Evolutionary conservation across 2,888 invertebrate genomes (phyloP), one percentile per base, ranked within the genome.

Genomic region (Antheraea yamamai): DNA sequence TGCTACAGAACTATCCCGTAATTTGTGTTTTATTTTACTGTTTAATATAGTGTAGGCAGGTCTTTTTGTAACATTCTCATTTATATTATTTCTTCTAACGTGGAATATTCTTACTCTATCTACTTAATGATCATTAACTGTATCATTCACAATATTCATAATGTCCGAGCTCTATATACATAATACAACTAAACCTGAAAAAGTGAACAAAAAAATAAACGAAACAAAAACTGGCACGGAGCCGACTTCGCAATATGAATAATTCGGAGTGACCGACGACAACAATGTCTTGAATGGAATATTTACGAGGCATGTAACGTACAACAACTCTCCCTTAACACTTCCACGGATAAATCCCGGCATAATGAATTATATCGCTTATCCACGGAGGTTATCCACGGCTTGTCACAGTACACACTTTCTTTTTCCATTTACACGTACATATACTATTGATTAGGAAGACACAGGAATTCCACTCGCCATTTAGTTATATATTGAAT

Each of bases 301-400:
- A 78, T 77, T 78, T 78, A 76, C 76, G 75, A 77, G 74, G 70
- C 77, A 78, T 76, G 77, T 76, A 80, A 79, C 78, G 78, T 55
- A 55, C 66, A 77, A 77, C 78, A 74, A 78, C 79, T 76, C 81
- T 76, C n/a, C 47, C 76, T 78, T 79, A 72, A 77, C 79, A 78
- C 79, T 81, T 74, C 61, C 79, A 82, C 81, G 81, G 77, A 83
- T 83, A 83, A 84, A 84, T 83, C 80, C 83, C 75, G 78, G 77
- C 80, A 83, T 84, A 85, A 81, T 81, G 81, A 86, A 85, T 85
- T 81, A 84, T 80, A 81, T 82, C 83, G 84, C 82, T 84, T 83
- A 81, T 78, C 77, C 79, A 77, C 75, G 77, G 81, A 85, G 86
- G 83, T 85, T 84, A 83, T 86, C 82, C 81, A 78, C 79, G 79